These are phyloP conservation scores for Burhinus bistriatus DNA, from an alignment of 2,113 vertebrate species.

Conservation along the genomic window DNA sequence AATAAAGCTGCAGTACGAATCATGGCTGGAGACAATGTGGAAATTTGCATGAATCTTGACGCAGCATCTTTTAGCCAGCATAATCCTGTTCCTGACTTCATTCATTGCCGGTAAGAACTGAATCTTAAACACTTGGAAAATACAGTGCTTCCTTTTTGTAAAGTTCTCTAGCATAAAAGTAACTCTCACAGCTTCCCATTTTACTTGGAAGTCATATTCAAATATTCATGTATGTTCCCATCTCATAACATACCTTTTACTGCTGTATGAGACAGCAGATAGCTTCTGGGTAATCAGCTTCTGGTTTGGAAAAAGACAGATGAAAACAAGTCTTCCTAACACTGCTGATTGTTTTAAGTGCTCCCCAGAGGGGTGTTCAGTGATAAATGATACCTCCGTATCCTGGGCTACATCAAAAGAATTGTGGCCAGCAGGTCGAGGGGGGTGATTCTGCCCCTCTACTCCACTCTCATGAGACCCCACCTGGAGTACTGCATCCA, in stretches of 20 bases:
- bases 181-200: neutral
- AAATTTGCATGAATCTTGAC: slow-evolving; percentile 96
- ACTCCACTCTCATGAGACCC: neutral
- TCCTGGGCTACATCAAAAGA: neutral
- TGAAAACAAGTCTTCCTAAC: neutral
- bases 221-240: neutral
- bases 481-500: neutral
- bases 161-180: neutral
- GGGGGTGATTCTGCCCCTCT: neutral
- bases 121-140: neutral
- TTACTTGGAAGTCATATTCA: neutral
- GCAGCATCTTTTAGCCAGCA: slow-evolving; percentile 94
- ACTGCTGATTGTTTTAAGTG: neutral
- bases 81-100: slow-evolving; percentile 97
- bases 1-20: slow-evolving; percentile 89
- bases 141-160: neutral
- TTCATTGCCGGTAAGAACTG: slow-evolving; percentile 89
- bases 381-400: neutral
- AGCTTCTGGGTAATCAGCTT: neutral
- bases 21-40: slow-evolving; percentile 96
- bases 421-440: neutral
- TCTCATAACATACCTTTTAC: neutral
- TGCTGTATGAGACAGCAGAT: neutral
- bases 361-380: neutral
- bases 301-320: neutral